These are phyloP conservation scores for Lissonota sp. DNA, from an alignment of 2,888 invertebrate species.

Conservation along the genomic window DNA sequence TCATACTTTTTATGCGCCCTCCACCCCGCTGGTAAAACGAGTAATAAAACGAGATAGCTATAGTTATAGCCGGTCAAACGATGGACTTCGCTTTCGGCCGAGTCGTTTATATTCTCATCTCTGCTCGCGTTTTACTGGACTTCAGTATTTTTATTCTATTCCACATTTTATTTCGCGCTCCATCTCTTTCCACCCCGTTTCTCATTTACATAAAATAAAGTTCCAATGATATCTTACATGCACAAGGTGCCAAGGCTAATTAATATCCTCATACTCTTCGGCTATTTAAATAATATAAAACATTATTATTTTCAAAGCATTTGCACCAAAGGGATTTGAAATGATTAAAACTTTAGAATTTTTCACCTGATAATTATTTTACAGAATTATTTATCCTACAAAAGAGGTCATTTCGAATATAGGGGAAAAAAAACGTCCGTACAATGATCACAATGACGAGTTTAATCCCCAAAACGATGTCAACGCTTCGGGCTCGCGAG, in stretches of 20 bases:
- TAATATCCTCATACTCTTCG: slow-evolving; percentile 2
- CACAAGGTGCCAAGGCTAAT: slow-evolving; percentile 2
- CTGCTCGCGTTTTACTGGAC: background rate
- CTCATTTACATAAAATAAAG: slow-evolving; percentile 28
- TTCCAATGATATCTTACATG: slow-evolving; percentile 6
- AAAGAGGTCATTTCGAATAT: too few relatives aligned
- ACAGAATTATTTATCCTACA: too few relatives aligned
- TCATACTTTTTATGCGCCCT: slow-evolving; percentile 19
- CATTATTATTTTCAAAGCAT: background rate
- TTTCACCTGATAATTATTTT: background rate
- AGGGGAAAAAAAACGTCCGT: too few relatives aligned
- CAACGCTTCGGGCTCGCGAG: too few relatives aligned
- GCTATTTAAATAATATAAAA: background rate
- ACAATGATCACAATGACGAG: too few relatives aligned
- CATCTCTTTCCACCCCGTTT: background rate
- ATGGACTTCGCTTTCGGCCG: slow-evolving; percentile 25
- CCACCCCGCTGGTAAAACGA: slow-evolving; percentile 14
- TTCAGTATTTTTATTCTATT: slow-evolving; percentile 16
- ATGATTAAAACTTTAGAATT: background rate
- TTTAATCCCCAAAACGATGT: too few relatives aligned
- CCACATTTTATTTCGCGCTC: background rate
- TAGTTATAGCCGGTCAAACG: background rate
- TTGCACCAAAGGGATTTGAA: background rate
- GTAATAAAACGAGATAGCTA: slow-evolving; percentile 10
- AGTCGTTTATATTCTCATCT: slow-evolving; percentile 25